Conservation (phyloP, 2,888 invertebrate species). For the Diarsia mendica region DNA sequence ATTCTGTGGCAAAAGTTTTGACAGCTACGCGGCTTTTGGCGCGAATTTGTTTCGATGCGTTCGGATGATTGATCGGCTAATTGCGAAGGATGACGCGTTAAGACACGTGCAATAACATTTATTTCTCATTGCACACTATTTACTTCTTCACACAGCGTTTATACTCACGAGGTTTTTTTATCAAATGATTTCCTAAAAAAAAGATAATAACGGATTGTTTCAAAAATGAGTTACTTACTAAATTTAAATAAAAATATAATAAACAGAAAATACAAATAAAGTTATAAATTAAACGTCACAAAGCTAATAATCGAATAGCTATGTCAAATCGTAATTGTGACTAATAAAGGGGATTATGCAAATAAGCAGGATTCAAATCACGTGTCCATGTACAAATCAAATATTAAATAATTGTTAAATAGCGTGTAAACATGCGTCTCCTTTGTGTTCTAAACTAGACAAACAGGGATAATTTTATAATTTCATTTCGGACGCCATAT, state of each 20-base stretch:
- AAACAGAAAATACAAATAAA: constrained; percentile 7
- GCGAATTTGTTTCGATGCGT: constrained; percentile 59
- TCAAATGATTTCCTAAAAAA: not conserved
- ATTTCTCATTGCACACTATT: constrained; percentile 71
- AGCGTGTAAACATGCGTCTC: constrained; percentile 83
- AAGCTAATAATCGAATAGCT: constrained; percentile 72
- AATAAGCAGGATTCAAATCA: constrained; percentile 77
- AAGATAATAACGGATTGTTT: not conserved
- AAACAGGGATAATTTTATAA: constrained; percentile 83
- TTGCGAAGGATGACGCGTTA: constrained; percentile 71
- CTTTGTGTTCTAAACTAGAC: constrained; percentile 80
- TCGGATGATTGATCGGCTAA: constrained; percentile 81
- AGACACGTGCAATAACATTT: constrained; percentile 71
- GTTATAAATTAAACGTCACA: constrained; percentile 64
- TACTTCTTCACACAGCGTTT: constrained; percentile 43
- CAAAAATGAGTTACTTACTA: not conserved
- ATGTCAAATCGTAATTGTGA: constrained; percentile 73
- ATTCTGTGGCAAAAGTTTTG: constrained; percentile 49
- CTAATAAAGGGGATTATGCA: constrained; percentile 84
- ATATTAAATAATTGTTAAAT: constrained; percentile 86
- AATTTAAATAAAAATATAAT: constrained; percentile 34
- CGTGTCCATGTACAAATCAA: constrained; percentile 83
- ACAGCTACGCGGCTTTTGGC: constrained; percentile 47
- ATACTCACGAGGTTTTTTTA: not conserved
- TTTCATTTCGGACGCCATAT: constrained; percentile 78